Evolutionary conservation across 2,113 vertebrate species (phyloP).

Genomic region (Pterocles gutturalis): DNA sequence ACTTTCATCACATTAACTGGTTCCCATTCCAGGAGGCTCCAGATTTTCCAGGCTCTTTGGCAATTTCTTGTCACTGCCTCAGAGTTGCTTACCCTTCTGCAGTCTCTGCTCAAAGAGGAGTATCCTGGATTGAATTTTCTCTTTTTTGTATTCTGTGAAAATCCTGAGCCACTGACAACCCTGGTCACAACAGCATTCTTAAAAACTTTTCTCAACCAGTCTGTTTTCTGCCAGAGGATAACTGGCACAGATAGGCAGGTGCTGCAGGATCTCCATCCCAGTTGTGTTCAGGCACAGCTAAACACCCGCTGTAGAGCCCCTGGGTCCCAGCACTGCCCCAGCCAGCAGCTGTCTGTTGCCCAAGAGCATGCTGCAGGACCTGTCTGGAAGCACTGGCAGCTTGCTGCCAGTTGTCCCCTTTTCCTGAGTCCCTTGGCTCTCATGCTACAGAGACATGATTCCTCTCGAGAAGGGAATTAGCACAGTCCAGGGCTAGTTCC

Average conservation of each 20-base stretch:
- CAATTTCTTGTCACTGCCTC: background rate
- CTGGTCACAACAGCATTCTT: background rate
- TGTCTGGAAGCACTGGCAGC: background rate
- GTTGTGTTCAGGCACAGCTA: too few relatives aligned
- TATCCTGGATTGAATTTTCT: background rate
- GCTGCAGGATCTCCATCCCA: too few relatives aligned
- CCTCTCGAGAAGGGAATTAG: background rate
- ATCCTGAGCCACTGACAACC: background rate
- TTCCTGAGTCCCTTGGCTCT: background rate
- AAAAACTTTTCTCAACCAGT: background rate
- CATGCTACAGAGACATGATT: background rate
- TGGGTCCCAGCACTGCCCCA: background rate
- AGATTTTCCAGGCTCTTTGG: background rate
- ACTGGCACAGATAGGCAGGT: too few relatives aligned
- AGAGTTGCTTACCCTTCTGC: background rate
- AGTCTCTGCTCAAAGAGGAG: background rate
- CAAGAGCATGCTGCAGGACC: background rate
- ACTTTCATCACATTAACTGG: background rate
- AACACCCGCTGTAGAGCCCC: too few relatives aligned
- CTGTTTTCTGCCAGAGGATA: background rate
- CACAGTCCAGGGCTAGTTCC: background rate
- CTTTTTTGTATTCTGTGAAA: background rate
- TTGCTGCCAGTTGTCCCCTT: background rate
- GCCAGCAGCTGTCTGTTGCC: background rate
- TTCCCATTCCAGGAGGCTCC: background rate